These are phyloP conservation scores for Heterodera carotae DNA, from an alignment of 1,140 invertebrate genomes.

Conservation along the genomic window DNA sequence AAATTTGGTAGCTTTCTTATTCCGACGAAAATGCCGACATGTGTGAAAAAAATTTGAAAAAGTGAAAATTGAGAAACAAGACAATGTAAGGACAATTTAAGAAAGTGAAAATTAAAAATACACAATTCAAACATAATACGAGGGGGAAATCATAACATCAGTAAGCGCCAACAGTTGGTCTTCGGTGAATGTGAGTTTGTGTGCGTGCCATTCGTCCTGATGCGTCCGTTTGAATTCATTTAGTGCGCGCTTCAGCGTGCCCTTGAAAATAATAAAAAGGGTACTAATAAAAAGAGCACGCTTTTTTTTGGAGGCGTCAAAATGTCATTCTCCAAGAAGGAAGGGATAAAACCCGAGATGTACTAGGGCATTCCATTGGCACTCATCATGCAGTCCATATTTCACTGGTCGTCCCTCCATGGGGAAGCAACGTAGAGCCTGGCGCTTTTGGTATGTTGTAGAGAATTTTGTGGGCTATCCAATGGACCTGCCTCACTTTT, in stretches of 20 bases:
- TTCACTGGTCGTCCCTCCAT: slow-evolving; percentile 71
- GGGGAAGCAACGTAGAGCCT: too few relatives aligned
- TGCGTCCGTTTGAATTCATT: slow-evolving; percentile 80
- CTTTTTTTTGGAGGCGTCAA: slow-evolving; percentile 12
- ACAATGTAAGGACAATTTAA: not conserved
- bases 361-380: too few relatives aligned
- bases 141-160: slow-evolving; percentile 85
- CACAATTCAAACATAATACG: slow-evolving; percentile 74
- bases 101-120: not conserved
- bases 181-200: slow-evolving; percentile 85
- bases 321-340: too few relatives aligned
- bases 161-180: slow-evolving; percentile 82
- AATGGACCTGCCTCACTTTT: too few relatives aligned
- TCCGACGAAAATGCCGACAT: too few relatives aligned
- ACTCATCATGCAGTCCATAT: slow-evolving; percentile 8
- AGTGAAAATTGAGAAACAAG: too few relatives aligned
- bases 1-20: too few relatives aligned
- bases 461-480: too few relatives aligned
- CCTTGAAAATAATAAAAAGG: slow-evolving; percentile 66
- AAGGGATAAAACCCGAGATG: too few relatives aligned
- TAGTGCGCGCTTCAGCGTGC: slow-evolving; percentile 83
- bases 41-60: too few relatives aligned
- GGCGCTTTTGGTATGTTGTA: too few relatives aligned
- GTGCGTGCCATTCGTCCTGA: slow-evolving; percentile 85
- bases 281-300: too few relatives aligned